Evolutionary conservation across 2,797 vertebrate species (phyloP), one percentile per base, ranked within the genome.

Genomic region (Muscicapa striata): DNA sequence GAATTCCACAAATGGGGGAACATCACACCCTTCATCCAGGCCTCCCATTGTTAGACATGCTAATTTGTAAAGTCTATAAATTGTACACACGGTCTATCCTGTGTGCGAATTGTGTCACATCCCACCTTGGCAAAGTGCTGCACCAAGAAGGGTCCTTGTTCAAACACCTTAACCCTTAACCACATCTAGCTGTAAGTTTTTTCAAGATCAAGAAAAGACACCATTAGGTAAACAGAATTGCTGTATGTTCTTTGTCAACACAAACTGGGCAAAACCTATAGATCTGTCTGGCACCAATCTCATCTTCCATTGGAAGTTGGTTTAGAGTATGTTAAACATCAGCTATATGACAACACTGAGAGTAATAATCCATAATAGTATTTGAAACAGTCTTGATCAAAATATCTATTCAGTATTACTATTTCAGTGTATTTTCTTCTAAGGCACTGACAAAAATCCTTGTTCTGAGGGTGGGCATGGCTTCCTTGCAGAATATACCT

Each of bases 381-480:
- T 57, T 72, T 84, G 64, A 84, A 77, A 49, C 6, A 49, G 5
- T 57, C 68, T 54, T 54, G 54, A 74, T 36, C 15, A 89, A 89
- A 93, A 75, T 57, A 87, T 51, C 63, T 55, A 26, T 21, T 40
- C 8, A 36, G 7, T 36, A 34, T n/a, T 34, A 36, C 11, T 17
- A 24, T 58, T 87, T 66, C 59, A 34, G 8, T 72, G 8, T 45
- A 10, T 12, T 48, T 13, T 43, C n/a, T 72, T 67, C 15, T 17
- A 68, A 49, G 23, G 4, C 19, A 49, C 27, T 40, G 34, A 77
- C 85, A 72, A 74, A 52, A 9, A 18, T 38, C 26, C 21, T 74
- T 40, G 8, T 26, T 16, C 14, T 77, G 55, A 59, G 5, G 7
- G 11, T 0, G 0, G 16, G 4, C 34, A 40, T n/a, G 10, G 5